A percentile compares a stretch with the other conserved stretches of the same genome.
phyloP scores from a whole-genome alignment of 64 coral and sea anemone genomes.

The Orbicella faveolata region DNA sequence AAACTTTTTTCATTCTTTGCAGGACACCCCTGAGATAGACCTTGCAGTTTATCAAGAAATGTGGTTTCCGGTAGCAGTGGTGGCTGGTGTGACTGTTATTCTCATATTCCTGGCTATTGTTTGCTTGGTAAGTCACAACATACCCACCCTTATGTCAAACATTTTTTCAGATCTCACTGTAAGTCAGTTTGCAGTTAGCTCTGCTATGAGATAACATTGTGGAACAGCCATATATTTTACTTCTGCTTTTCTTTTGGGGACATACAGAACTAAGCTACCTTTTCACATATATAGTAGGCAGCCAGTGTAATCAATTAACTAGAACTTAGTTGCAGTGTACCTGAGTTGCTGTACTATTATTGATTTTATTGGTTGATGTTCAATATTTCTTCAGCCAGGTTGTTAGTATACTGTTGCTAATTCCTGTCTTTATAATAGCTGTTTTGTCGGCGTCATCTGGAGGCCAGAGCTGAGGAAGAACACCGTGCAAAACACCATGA shows the following conservation, averaged over 20 bases:
- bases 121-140: slow-evolving; percentile 73
- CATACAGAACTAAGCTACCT: no score
- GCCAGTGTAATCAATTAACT: no score
- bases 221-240: no score
- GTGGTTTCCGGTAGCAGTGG: slow-evolving; percentile 92
- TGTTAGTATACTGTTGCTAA: neutral
- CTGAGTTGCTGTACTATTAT: no score
- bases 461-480: slow-evolving; percentile 67
- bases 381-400: no score
- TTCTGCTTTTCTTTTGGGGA: no score
- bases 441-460: slow-evolving; percentile 69
- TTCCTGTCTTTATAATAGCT: slow-evolving; percentile 36
- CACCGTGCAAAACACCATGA: slow-evolving; percentile 49
- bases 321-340: no score
- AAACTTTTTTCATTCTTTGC: neutral
- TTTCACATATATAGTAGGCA: no score
- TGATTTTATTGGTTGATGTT: no score
- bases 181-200: no score
- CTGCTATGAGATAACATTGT: no score
- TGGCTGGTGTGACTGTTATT: slow-evolving; percentile 74
- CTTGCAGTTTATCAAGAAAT: slow-evolving; percentile 91
- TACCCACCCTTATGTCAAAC: neutral
- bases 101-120: slow-evolving; percentile 83
- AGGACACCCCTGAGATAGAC: slow-evolving; percentile 72
- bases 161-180: no score